phyloP scores from a whole-genome alignment of 2,113 vertebrate species.

The Pelusios castaneus region DNA sequence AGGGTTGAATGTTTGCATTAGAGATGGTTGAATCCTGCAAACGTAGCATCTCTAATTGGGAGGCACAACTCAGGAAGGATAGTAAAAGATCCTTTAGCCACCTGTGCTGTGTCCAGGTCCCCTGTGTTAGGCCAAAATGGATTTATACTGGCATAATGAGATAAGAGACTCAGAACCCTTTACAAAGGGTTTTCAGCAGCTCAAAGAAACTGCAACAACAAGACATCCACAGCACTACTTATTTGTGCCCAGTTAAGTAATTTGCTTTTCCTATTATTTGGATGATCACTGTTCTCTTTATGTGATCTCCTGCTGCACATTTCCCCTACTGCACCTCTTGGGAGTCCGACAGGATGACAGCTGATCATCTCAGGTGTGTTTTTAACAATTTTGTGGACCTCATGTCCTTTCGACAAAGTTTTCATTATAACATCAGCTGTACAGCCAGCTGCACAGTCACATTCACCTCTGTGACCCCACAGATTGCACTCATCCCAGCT shows the following conservation, averaged over 20 bases:
- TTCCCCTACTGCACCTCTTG: too few species aligned
- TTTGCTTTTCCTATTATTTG: neutral
- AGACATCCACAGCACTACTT: neutral
- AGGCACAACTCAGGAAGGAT: neutral
- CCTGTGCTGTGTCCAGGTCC: neutral
- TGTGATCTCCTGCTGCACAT: neutral
- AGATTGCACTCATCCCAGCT: neutral
- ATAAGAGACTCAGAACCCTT: too few species aligned
- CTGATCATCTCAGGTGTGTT: neutral
- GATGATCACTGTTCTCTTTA: neutral
- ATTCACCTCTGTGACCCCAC: neutral
- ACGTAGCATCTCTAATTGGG: neutral
- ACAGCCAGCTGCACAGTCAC: too few species aligned
- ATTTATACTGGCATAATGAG: neutral
- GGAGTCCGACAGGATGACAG: too few species aligned
- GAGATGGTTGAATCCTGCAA: neutral
- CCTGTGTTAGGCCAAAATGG: accelerated
- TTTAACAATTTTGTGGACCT: neutral
- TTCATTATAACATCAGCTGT: neutral
- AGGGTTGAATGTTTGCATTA: neutral
- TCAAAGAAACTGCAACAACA: neutral
- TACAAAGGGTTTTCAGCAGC: too few species aligned
- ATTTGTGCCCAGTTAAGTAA: neutral
- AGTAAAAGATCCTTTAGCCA: neutral
- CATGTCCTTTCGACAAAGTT: neutral